These are phyloP conservation scores for Iselma pallidipennis DNA, from an alignment of 2,888 invertebrate genomes.

Conservation along the genomic window DNA sequence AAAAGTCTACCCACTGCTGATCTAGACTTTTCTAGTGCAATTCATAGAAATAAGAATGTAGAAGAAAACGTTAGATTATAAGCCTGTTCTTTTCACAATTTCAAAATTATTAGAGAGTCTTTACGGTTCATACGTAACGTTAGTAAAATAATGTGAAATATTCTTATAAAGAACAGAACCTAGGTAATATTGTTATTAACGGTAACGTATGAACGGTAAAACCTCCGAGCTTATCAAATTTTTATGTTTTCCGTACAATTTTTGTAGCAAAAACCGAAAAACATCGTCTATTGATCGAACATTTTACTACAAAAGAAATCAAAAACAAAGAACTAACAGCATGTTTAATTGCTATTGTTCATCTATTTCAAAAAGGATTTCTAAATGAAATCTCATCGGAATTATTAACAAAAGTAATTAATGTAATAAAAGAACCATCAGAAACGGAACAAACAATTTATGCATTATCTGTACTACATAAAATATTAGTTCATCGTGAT, in stretches of 20 bases:
- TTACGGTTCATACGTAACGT: too few species aligned
- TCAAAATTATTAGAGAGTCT: too few species aligned
- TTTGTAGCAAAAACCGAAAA: constrained; percentile 29
- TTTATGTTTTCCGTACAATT: constrained; percentile 21
- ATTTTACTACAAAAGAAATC: constrained; percentile 28
- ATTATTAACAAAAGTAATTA: constrained; percentile 41
- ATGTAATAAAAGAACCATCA: constrained; percentile 36
- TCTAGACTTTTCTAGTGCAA: too few species aligned
- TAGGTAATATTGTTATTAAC: too few species aligned
- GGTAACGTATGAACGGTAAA: too few species aligned
- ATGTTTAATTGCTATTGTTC: constrained; percentile 41
- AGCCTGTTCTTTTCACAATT: too few species aligned
- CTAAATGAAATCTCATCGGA: constrained; percentile 34
- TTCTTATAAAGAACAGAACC: too few species aligned
- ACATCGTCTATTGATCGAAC: constrained; percentile 27
- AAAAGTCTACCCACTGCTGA: too few species aligned
- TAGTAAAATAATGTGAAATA: too few species aligned
- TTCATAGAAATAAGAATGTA: too few species aligned
- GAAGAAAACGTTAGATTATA: too few species aligned
- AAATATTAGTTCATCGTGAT: constrained; percentile 42
- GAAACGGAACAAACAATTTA: constrained; percentile 38
- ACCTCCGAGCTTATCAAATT: too few species aligned
- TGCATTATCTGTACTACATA: constrained; percentile 44
- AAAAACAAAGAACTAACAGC: constrained; percentile 33
- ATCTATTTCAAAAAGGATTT: constrained; percentile 43